Percentiles rank a stretch among this genome's conserved stretches.
Conservation (phyloP, 2,888 invertebrate genomes). For the Nymphalis urticae region DNA sequence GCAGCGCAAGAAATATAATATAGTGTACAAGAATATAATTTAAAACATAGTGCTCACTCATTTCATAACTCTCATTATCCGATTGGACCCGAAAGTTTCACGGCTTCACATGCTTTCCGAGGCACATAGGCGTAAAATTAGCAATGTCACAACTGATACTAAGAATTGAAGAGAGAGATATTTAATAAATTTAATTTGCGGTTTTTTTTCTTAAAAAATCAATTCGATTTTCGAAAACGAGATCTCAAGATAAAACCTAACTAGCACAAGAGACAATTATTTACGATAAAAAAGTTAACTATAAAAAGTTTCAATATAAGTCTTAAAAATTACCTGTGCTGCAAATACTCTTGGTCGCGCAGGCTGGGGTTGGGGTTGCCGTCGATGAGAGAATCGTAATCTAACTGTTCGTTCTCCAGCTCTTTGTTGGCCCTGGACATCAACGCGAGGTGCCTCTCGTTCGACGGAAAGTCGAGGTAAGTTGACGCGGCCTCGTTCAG, state of each 20-base stretch:
- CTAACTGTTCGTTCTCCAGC: constrained; percentile 83
- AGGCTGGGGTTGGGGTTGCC: constrained; percentile 88
- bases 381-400: constrained; percentile 87
- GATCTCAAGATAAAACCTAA: no score
- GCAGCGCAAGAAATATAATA: neutral
- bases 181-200: no score
- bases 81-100: no score
- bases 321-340: constrained; percentile 83
- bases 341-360: constrained; percentile 93
- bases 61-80: no score
- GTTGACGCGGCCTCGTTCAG: constrained; percentile 84
- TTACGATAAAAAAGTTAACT: neutral
- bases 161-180: no score
- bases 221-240: no score
- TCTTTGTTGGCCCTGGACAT: constrained; percentile 82
- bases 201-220: no score
- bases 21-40: neutral
- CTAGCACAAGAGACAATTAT: no score
- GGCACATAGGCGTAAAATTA: no score
- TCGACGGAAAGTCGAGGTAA: constrained; percentile 84
- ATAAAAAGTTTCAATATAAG: neutral
- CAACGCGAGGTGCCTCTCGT: constrained; percentile 68
- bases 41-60: no score
- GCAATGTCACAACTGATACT: no score
- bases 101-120: no score